Conservation (phyloP, 1,140 invertebrate genomes). For the Elymnias hypermnestra region DNA sequence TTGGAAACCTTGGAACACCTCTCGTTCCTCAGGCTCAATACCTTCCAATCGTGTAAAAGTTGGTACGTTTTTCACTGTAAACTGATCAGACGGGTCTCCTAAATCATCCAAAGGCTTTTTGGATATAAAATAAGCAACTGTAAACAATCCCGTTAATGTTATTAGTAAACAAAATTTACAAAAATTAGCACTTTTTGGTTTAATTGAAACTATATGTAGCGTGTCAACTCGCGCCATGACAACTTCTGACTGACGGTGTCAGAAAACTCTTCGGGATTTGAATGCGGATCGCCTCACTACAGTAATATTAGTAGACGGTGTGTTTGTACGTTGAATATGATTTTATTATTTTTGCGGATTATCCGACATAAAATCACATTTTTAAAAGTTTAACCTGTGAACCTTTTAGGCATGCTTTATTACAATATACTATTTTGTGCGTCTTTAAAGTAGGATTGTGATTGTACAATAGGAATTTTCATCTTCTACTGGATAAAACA, state of each 20-base stretch:
- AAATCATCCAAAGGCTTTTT: slow-evolving; percentile 39
- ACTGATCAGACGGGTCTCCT: slow-evolving; percentile 53
- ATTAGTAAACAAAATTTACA: slow-evolving; percentile 39
- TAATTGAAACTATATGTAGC: slow-evolving; percentile 38
- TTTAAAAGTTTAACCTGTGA: too few relatives aligned
- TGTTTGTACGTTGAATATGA: not conserved
- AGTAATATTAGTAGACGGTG: not conserved
- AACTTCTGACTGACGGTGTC: slow-evolving; percentile 47
- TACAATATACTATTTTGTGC: too few relatives aligned
- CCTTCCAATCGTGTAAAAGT: slow-evolving; percentile 48
- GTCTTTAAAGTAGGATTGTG: too few relatives aligned
- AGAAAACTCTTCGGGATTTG: slow-evolving; percentile 37
- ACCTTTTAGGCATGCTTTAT: too few relatives aligned
- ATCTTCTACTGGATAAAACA: too few relatives aligned
- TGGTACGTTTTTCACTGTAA: slow-evolving; percentile 49
- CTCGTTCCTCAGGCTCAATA: slow-evolving; percentile 58
- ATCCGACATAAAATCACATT: too few relatives aligned
- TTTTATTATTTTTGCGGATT: not conserved
- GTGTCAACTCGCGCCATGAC: slow-evolving; percentile 63
- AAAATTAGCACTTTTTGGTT: slow-evolving; percentile 49
- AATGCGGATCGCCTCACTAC: slow-evolving; percentile 46
- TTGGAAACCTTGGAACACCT: slow-evolving; percentile 61
- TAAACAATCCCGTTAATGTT: slow-evolving; percentile 24
- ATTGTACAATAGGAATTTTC: too few relatives aligned
- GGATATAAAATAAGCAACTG: slow-evolving; percentile 37